These are phyloP conservation scores for Drosophila stalkeri DNA, from an alignment of 2,888 invertebrate genomes.

Conservation along the genomic window DNA sequence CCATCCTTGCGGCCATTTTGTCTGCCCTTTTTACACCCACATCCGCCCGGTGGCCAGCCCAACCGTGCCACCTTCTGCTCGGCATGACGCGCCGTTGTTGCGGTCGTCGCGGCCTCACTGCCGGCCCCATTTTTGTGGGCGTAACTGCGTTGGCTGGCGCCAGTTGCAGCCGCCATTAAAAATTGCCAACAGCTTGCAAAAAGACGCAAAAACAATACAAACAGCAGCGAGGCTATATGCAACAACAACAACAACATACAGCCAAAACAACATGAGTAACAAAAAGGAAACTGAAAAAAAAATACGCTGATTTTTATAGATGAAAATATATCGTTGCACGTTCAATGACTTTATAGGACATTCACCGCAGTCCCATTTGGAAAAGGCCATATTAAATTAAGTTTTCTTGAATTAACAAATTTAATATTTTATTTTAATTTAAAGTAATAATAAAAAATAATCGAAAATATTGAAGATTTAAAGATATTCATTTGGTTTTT, in stretches of 20 bases:
- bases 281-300: not conserved
- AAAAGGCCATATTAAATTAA: slow-evolving; percentile 6
- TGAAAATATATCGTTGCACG: slow-evolving; percentile 38
- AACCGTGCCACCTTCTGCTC: slow-evolving; percentile 5
- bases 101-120: slow-evolving; percentile 40
- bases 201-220: slow-evolving; percentile 43
- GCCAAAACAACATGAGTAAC: slow-evolving; percentile 14
- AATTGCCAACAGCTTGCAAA: slow-evolving; percentile 62
- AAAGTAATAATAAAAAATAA: too few relatives aligned
- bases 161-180: slow-evolving; percentile 66
- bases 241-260: slow-evolving; percentile 16
- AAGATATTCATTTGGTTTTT: too few relatives aligned
- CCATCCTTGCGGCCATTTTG: slow-evolving; percentile 45
- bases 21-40: slow-evolving; percentile 29
- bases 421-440: too few relatives aligned
- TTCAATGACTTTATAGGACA: slow-evolving; percentile 55
- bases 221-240: slow-evolving; percentile 30
- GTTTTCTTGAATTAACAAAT: too few relatives aligned
- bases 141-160: slow-evolving; percentile 42
- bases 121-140: slow-evolving; percentile 42
- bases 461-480: not conserved
- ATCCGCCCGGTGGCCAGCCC: not conserved
- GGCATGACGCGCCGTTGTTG: slow-evolving; percentile 47
- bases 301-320: slow-evolving; percentile 43
- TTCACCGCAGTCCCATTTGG: slow-evolving; percentile 11